Conservation (phyloP, 2,113 vertebrate genomes). For the Halichoeres trimaculatus region DNA sequence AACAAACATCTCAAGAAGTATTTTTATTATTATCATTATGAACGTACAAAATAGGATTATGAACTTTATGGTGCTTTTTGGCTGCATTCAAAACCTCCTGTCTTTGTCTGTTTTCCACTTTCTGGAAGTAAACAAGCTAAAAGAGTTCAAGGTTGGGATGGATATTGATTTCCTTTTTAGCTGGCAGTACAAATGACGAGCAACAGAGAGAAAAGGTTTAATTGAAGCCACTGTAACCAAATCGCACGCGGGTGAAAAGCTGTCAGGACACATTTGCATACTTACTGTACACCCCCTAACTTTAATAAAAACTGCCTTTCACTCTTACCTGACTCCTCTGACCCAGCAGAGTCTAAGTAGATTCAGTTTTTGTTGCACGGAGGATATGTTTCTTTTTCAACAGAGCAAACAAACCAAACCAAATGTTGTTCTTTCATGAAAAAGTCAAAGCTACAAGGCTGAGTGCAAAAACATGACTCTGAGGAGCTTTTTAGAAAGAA, state of each 20-base stretch:
- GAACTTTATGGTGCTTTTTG: too few species aligned
- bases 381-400: background rate
- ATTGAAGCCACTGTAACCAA: background rate
- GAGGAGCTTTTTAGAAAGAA: background rate
- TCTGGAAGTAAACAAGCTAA: background rate
- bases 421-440: background rate
- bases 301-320: background rate
- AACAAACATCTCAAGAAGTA: too few species aligned
- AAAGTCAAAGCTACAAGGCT: background rate
- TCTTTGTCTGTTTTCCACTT: background rate
- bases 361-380: background rate
- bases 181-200: background rate
- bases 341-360: background rate
- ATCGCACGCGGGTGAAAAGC: background rate
- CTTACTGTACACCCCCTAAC: background rate
- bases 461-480: background rate
- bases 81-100: too few species aligned
- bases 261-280: background rate
- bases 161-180: background rate
- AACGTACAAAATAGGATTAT: too few species aligned
- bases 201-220: background rate
- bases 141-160: background rate
- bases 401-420: background rate
- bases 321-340: background rate
- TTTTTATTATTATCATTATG: too few species aligned